phyloP scores from a whole-genome alignment of 2,888 invertebrate species.

The Steromphala cineraria region DNA sequence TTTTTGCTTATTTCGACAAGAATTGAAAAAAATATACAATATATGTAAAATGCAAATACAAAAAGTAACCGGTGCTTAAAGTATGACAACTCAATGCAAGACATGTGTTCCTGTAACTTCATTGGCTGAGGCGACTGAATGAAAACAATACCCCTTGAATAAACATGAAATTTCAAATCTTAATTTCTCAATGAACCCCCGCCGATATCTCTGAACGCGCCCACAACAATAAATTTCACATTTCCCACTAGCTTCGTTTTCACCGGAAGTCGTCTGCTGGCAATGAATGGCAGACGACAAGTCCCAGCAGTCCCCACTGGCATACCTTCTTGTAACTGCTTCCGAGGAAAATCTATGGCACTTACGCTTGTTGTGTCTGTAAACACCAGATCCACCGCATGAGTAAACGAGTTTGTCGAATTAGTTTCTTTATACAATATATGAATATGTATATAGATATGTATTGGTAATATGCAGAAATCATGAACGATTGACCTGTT shows the following conservation, averaged over 20 bases:
- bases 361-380: background rate
- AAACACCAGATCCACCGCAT: background rate
- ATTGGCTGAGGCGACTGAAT: background rate
- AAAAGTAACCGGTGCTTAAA: no score
- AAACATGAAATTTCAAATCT: background rate
- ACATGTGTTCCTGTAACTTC: no score
- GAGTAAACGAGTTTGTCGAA: no score
- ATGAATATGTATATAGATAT: no score
- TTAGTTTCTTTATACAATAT: no score
- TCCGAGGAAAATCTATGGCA: background rate
- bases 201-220: background rate
- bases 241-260: background rate
- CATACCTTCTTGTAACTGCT: background rate
- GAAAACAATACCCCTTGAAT: background rate
- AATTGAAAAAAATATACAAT: no score
- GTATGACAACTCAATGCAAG: no score
- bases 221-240: background rate
- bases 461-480: no score
- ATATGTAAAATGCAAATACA: no score
- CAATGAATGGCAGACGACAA: conserved; percentile 3
- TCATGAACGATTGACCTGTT: no score
- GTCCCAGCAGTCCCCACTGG: background rate
- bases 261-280: conserved; percentile 7
- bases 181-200: background rate
- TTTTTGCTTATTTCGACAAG: no score